A percentile compares a stretch with the other conserved stretches of the same genome.
Evolutionary conservation across 2,113 vertebrate genomes (phyloP).

Genomic region (Erpornis zantholeuca): DNA sequence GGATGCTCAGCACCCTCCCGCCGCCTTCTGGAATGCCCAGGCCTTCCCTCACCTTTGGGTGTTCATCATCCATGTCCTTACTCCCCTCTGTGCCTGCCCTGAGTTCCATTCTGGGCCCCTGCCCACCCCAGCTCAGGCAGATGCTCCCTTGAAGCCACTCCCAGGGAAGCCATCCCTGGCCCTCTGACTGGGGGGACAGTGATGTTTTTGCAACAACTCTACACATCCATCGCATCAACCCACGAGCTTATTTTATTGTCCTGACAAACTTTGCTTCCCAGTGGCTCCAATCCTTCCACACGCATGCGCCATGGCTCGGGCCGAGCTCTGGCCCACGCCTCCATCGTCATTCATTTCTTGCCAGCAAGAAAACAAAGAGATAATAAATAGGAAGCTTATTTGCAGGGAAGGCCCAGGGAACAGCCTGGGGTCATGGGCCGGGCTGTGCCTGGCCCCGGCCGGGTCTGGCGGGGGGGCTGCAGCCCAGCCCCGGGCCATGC

Average conservation of each 20-base stretch:
- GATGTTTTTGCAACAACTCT: background rate
- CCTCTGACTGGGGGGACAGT: accelerated
- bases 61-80: too few species aligned
- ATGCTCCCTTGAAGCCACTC: background rate
- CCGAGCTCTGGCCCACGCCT: background rate
- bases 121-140: background rate
- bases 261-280: slow-evolving; percentile 6
- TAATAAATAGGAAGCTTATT: slow-evolving; percentile 58
- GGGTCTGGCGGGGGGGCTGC: background rate
- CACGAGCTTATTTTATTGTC: slow-evolving; percentile 46
- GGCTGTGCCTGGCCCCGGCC: background rate
- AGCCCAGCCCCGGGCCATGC: background rate
- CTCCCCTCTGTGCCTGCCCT: background rate
- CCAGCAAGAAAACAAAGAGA: slow-evolving; percentile 71
- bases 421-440: background rate
- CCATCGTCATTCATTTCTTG: slow-evolving; percentile 46
- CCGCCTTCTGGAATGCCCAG: background rate
- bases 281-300: background rate
- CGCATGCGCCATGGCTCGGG: background rate
- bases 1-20: too few species aligned
- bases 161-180: background rate
- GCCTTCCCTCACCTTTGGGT: background rate
- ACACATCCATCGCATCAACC: background rate
- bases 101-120: background rate
- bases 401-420: background rate